Evolutionary conservation across 35 echinoderm and acorn worm species (phyloP).

Genomic region (Ophiothrix spiculata): DNA sequence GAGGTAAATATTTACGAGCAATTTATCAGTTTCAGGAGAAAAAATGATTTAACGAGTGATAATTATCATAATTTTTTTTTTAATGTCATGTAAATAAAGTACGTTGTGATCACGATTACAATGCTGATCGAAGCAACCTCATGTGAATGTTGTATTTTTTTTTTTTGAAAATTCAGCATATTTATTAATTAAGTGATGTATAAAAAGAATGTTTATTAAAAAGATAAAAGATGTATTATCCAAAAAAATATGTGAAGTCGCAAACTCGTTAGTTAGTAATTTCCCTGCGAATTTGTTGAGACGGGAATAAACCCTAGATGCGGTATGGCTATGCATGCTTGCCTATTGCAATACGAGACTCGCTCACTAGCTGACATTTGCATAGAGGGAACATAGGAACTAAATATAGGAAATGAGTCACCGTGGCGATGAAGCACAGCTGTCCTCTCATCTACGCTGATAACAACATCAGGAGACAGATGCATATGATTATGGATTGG

Average conservation of each 20-base stretch:
- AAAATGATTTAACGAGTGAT: too few species aligned
- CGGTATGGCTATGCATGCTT: neutral
- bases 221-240: neutral
- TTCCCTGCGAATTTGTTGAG: neutral
- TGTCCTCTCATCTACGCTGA: neutral
- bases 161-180: neutral
- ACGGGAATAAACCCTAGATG: neutral
- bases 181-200: neutral
- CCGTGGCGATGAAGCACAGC: neutral
- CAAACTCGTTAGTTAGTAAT: neutral
- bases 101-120: too few species aligned
- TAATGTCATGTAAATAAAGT: too few species aligned
- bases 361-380: neutral
- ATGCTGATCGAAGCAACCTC: too few species aligned
- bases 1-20: too few species aligned
- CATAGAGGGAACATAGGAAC: neutral
- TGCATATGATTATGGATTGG: too few species aligned
- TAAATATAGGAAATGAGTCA: constrained; percentile 6
- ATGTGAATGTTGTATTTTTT: neutral
- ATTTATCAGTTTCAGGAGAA: too few species aligned
- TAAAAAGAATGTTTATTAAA: neutral
- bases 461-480: neutral
- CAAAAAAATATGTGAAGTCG: neutral
- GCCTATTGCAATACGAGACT: neutral
- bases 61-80: too few species aligned